These are phyloP conservation scores for Graphium colonna DNA, from an alignment of 2,888 invertebrate genomes.

Conservation along the genomic window DNA sequence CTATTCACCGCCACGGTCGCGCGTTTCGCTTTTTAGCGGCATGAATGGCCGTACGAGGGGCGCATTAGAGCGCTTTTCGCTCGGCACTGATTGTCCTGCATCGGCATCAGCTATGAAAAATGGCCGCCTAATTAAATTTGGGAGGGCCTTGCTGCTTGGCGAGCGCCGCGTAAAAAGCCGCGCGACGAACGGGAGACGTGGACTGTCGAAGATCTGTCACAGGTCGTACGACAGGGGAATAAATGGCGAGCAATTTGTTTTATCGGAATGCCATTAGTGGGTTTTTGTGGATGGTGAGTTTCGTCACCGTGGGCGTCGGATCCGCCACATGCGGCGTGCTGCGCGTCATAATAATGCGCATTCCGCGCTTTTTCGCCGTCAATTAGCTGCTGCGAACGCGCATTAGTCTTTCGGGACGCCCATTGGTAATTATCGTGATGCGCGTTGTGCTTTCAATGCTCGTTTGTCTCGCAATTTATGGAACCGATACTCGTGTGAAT, in stretches of 20 bases:
- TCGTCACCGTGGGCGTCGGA: slow-evolving; percentile 53
- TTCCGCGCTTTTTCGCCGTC: slow-evolving; percentile 34
- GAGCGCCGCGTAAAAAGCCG: slow-evolving; percentile 24
- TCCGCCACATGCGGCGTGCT: slow-evolving; percentile 40
- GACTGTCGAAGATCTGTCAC: slow-evolving; percentile 36
- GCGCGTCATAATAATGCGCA: slow-evolving; percentile 28
- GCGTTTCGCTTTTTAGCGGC: slow-evolving; percentile 28
- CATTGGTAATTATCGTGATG: slow-evolving; percentile 25
- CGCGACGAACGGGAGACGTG: slow-evolving; percentile 26
- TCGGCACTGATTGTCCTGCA: slow-evolving; percentile 7
- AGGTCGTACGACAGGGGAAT: slow-evolving; percentile 34
- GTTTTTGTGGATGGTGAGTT: slow-evolving; percentile 41
- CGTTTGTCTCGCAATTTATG: slow-evolving; percentile 17
- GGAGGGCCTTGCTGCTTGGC: slow-evolving; percentile 25
- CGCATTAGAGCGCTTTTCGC: slow-evolving; percentile 28
- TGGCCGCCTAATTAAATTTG: slow-evolving; percentile 26
- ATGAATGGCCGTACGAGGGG: slow-evolving; percentile 28
- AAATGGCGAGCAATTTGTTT: slow-evolving; percentile 44
- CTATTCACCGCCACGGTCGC: slow-evolving; percentile 26
- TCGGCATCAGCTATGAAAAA: slow-evolving; percentile 22
- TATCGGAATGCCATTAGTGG: slow-evolving; percentile 47
- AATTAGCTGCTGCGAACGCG: slow-evolving; percentile 28
- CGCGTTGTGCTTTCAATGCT: slow-evolving; percentile 13
- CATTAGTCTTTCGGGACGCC: slow-evolving; percentile 26
- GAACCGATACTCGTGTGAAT: slow-evolving; percentile 22